Conservation (phyloP, 2,797 vertebrate genomes). For the Sciurus carolinensis region DNA sequence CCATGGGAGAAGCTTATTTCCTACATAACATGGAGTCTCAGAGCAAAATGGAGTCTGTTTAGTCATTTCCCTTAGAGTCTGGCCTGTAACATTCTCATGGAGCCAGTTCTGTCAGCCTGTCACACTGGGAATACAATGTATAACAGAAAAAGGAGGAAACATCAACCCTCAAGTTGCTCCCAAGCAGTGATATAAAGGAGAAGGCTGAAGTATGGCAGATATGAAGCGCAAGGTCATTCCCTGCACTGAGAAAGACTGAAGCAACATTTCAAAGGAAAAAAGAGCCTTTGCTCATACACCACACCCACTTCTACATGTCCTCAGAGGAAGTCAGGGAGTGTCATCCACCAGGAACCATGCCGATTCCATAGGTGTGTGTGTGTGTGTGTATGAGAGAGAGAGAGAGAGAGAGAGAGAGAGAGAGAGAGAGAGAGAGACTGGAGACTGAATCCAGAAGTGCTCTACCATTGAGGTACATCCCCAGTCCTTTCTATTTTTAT, state of each 20-base stretch:
- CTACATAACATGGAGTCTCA: too few relatives aligned
- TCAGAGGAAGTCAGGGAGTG: not conserved
- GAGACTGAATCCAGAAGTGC: too few relatives aligned
- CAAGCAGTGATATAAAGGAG: not conserved
- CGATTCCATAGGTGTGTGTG: not conserved
- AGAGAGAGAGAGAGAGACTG: too few relatives aligned
- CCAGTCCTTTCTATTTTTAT: not conserved
- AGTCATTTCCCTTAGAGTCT: too few relatives aligned
- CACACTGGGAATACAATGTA: too few relatives aligned
- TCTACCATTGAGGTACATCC: too few relatives aligned
- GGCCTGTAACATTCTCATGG: too few relatives aligned
- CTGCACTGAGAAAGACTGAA: not conserved
- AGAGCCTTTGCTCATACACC: not conserved
- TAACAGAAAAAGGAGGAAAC: not conserved
- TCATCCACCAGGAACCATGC: not conserved
- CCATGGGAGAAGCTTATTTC: too few relatives aligned
- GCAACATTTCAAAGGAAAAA: slow-evolving; percentile 30
- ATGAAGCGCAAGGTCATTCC: slow-evolving; percentile 9
- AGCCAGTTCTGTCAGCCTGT: too few relatives aligned
- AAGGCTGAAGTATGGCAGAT: not conserved
- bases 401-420: too few relatives aligned
- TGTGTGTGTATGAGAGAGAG: too few relatives aligned
- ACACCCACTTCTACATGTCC: not conserved
- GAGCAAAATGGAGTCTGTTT: too few relatives aligned
- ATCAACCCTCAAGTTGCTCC: not conserved